Base-by-base conservation (phyloP, 2,113 vertebrate genomes). In the Pedetes capensis region DNA sequence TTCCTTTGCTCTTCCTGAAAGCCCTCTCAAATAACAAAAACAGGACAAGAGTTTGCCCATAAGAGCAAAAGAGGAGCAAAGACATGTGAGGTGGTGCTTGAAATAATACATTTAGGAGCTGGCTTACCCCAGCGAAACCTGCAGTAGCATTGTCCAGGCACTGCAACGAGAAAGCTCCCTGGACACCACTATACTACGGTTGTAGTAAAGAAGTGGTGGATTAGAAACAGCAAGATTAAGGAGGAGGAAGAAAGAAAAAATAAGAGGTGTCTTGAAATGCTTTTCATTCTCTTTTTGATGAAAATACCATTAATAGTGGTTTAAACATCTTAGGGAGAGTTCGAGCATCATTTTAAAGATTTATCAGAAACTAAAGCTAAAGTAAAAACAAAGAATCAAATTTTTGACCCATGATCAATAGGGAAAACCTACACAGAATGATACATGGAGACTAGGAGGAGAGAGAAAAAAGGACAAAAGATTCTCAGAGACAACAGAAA, bases 91-190 rank as follows among this genome's bases (percentile, higher is more conserved):
- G 57, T 76, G 44, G 63, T 85, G 93, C 68, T 93, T 96, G 90
- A 97, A 97, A 95, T 92, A 59, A 83, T 86, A 29, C 29, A 39
- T 83, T 89, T 93, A 2, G 20, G 96, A 95, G 90, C 78, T 95
- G 74, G 44, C 89, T 92, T 87, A 87, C 85, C 61, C 84, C 68
- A 8, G 86, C 20, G 17, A 96, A 97, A 93, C 96, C 81, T 55
- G 78, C 66, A 61, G 55, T 83, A 47, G 66, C 68, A 76, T 83
- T 92, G 25, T 87, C 92, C 71, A 64, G 92, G 23, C 61, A 18
- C 59, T 93, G 81, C 64, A 42, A 5, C 14, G 2, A 84, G 79
- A 95, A 91, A 34, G 68, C 78, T 94, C 74, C 79, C 95, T 68
- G 64, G 63, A 34, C 44, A 16, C 92, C 95, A 13, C 27, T 93